Evolutionary conservation across 2,888 invertebrate genomes (phyloP), one percentile per base, ranked within the genome.

Genomic region (Mythimna impura): DNA sequence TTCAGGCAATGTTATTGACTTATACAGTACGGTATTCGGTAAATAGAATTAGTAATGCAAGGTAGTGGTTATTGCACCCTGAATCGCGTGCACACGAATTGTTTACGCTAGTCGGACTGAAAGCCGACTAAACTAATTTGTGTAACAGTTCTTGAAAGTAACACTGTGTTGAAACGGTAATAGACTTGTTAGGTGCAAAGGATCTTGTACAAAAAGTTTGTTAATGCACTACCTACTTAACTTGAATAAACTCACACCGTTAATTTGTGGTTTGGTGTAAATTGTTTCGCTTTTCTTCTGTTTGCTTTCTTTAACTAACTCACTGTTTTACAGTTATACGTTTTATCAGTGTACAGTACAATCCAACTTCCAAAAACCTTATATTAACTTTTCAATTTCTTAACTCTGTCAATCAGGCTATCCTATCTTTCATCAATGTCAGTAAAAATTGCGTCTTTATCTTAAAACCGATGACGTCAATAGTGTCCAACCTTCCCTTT

Each of bases 21-120:
- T 55, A 3, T 50, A 40, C 22, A 52, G 54, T 60, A 55, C 25
- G 7, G 50, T 66, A 57, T 66, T 79, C 54, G 34, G 66, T 80
- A 58, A 72, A 82, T 78, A 72, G 58, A 58, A 65, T 72, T 65
- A 79, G 17, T 80, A 81, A 73, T 82, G 78, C 76, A 72, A 65
- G 47, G 60, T 70, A 73, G 74, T 86, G 83, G 82, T 86, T 83
- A 83, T 83, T 89, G 88, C 86, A 86, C 76, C 71, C 69, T 22
- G 22, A 66, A 85, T 89, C 83, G 90, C 89, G 88, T 90, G 89
- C 87, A 81, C 55, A 71, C 61, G 43, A 71, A 78, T 71, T 85
- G 80, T 84, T 86, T 82, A 87, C 80, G 71, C 81, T 83, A 71
- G 36, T 69, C 54, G 62, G 47, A 71, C 82, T 61, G 74, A 78